Evolutionary conservation across 2,113 vertebrate species (phyloP).

Genomic region (Phyllostomus hastatus): DNA sequence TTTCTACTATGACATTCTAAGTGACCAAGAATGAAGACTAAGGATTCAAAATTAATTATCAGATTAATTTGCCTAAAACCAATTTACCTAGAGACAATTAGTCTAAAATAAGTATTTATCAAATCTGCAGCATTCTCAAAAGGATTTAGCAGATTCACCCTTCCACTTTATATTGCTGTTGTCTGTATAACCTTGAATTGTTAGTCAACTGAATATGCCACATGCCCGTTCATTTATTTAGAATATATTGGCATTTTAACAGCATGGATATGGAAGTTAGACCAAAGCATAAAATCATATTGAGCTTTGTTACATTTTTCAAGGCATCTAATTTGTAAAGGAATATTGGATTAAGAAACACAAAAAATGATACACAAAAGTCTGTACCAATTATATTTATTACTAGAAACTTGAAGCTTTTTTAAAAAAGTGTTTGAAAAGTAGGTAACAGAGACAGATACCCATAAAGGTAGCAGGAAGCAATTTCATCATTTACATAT

Average conservation of each 20-base stretch:
- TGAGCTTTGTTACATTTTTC: not conserved
- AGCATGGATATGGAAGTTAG: not conserved
- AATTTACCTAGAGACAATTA: not conserved
- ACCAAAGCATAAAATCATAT: not conserved
- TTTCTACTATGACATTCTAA: slow-evolving; percentile 1
- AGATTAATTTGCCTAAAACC: slow-evolving; percentile 24
- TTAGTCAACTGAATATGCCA: not conserved
- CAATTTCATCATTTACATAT: slow-evolving; percentile 60
- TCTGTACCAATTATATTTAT: slow-evolving; percentile 65
- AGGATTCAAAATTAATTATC: slow-evolving; percentile 26
- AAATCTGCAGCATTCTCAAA: slow-evolving; percentile 55
- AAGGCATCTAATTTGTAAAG: slow-evolving; percentile 35
- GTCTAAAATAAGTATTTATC: slow-evolving; percentile 37
- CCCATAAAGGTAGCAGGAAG: slow-evolving; percentile 36
- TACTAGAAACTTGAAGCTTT: slow-evolving; percentile 60
- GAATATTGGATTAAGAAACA: slow-evolving; percentile 31
- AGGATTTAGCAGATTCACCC: not conserved
- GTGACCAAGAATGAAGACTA: not conserved
- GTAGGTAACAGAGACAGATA: slow-evolving; percentile 49
- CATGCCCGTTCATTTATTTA: not conserved
- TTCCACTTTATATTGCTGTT: not conserved
- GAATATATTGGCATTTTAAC: not conserved
- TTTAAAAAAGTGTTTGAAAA: slow-evolving; percentile 46
- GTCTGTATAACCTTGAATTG: not conserved
- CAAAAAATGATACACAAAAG: slow-evolving; percentile 26